Percentiles rank a stretch among this genome's conserved stretches.
These are phyloP conservation scores for Andrena hattorfiana DNA, from an alignment of 2,888 invertebrate genomes.

Conservation along the genomic window DNA sequence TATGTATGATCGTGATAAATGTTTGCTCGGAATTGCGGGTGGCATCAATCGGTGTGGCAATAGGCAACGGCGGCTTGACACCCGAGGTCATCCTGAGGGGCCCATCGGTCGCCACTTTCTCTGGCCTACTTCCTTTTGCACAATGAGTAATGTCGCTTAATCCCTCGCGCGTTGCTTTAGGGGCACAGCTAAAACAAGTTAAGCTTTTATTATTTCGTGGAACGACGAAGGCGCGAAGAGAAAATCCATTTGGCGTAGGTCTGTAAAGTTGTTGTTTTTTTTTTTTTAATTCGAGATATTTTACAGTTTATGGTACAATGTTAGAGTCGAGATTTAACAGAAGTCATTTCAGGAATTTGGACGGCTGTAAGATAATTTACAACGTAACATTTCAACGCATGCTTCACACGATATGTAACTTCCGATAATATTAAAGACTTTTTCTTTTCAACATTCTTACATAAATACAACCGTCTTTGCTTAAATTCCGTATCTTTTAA, in stretches of 20 bases:
- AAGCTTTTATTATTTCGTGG: not conserved
- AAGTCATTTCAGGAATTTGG: constrained; percentile 24
- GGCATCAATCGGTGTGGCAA: not conserved
- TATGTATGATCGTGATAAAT: constrained; percentile 36
- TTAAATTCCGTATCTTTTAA: not conserved
- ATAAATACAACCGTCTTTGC: constrained; percentile 37
- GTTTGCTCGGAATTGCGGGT: constrained; percentile 8
- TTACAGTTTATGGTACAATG: constrained; percentile 50
- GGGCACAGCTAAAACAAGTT: not conserved
- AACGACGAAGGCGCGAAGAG: not conserved
- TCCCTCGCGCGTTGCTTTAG: not conserved
- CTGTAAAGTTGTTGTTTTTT: constrained; percentile 7
- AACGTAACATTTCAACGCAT: constrained; percentile 2
- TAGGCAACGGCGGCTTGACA: not conserved
- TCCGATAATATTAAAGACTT: not conserved
- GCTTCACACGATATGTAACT: constrained; percentile 25
- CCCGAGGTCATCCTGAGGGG: not conserved
- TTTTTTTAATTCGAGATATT: constrained; percentile 38
- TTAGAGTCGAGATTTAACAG: constrained; percentile 21
- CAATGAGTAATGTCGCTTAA: not conserved
- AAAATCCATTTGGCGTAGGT: not conserved
- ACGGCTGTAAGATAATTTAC: constrained; percentile 35
- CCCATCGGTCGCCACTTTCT: not conserved
- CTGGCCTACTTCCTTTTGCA: not conserved
- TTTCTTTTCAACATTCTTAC: not conserved